A percentile compares a stretch with the other conserved stretches of the same genome.
Conservation (phyloP, 2,797 vertebrate genomes). For the Crocodylus rhombifer region DNA sequence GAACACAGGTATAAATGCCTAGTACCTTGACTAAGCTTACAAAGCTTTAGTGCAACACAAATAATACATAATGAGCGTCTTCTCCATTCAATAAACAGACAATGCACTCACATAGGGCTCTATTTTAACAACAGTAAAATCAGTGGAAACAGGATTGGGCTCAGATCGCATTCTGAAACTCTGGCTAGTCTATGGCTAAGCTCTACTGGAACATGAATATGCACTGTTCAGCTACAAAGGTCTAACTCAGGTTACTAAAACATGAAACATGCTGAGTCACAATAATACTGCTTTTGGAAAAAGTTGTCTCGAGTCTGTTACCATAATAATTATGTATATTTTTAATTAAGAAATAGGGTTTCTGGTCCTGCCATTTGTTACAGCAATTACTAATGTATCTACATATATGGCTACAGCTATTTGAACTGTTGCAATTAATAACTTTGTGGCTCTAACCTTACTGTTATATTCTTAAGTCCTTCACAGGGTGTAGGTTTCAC, state of each 20-base stretch:
- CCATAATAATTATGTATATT: neutral
- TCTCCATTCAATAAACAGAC: neutral
- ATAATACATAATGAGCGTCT: neutral
- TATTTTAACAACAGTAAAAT: neutral
- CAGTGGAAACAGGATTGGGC: neutral
- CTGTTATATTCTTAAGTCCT: slow-evolving; percentile 29
- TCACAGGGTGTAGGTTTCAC: neutral
- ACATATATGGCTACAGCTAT: neutral
- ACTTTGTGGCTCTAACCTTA: neutral
- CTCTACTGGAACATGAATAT: neutral
- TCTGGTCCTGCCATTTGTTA: neutral
- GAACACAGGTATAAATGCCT: too few relatives aligned
- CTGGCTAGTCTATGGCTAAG: neutral
- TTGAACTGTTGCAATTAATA: neutral
- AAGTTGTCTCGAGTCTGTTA: neutral
- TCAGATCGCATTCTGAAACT: neutral
- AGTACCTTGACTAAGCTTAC: neutral
- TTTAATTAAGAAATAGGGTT: neutral
- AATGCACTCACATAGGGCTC: neutral
- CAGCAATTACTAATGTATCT: neutral
- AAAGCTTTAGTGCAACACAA: neutral
- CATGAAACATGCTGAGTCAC: neutral
- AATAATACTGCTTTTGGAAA: slow-evolving; percentile 2
- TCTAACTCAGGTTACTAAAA: slow-evolving; percentile 25
- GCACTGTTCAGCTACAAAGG: neutral